Evolutionary conservation across 1,140 invertebrate species (phyloP), one percentile per base, ranked within the genome.

Genomic region (Trichonephila clavata): DNA sequence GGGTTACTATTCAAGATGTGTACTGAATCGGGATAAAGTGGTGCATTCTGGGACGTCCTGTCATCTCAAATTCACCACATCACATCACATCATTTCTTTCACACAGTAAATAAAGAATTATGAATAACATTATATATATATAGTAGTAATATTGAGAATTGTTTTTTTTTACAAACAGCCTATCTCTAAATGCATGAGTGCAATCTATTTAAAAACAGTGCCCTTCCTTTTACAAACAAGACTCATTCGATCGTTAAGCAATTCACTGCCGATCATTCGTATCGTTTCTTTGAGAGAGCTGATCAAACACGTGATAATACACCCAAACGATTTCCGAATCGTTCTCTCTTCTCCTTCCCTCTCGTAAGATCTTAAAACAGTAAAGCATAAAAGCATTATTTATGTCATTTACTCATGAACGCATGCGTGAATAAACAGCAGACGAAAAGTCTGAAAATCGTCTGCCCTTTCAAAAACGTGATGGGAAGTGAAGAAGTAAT

Each of bases 391-490:
- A 50, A 77, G 32, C 71, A 39, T 27, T 10, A 77, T 68, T 68
- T 68, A 68, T 68, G 65, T 68, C 65, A 68, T 68, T n/a, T 50
- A 50, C 60, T 63, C 61, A 21, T 21, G 27, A 77, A 77, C 7
- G 27, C 71, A 77, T 39, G 71, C 32, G 14, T 39, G 71, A 77
- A 77, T 16, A 27, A 39, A 50, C 50, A 77, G 71, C 32, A 77
- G 71, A 77, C 71, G 71, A 77, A 24, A 50, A 77, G 27, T 77
- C 71, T 24, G 71, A 39, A 77, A 77, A 77, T 77, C 71, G 71
- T 77, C 71, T 77, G 71, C 71, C 14, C 18, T 32, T 39, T 27
- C 13, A 50, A 50, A 50, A 77, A 77, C 32, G 71, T 77, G 71
- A 77, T 77, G 71, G 32, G 71, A 77, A 77, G 71, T 18, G 18